Base-by-base conservation (phyloP, 30 jellyfish, hydroid and myxozoan genomes). In the Rhopilema esculentum region DNA sequence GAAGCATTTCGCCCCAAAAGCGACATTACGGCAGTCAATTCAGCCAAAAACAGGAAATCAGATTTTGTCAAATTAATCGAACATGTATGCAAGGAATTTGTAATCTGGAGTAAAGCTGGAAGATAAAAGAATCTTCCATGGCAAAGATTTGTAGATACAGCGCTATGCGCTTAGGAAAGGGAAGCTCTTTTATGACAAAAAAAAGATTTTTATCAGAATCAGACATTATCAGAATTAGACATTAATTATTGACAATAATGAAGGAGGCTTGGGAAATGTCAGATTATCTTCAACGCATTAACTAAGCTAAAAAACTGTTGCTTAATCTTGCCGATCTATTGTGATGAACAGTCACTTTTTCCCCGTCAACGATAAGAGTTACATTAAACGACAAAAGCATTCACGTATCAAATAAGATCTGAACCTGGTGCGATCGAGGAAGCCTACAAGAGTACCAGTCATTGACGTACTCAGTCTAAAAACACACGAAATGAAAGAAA, bases 271-370 rank as follows among this genome's bases (percentile, higher is more conserved):
- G 57, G 9, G 57, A 40, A 40, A 40, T 40, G 57, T 40, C 57
- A 40, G 57, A 40, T 40, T 40, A 40, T 12, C 9, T 40, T 40
- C 6, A 40, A 40, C 12, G 57, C 57, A 2, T 40, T 40, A 40
- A 40, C 12, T 40, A 12, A 40, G 12, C 57, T 40, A 12, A 40
- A 40, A 40, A 6, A 6, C 6, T 2, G 57, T 2, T 40, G 57
- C 6, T 12, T 40, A 40, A 40, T 40, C 57, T 12, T 40, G 12
- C 6, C 57, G 6, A 6, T 40, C 9, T 40, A 6, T 40, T 12
- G 12, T 40, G 12, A 6, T 2, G 12, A 2, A 12, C 57, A 52
- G 62, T 22, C 66, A 89, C 97, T 93, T 63, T 75, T 32, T 89
- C 97, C n/a, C n/a, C n/a, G n/a, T n/a, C n/a, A n/a, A n/a, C n/a